Evolutionary conservation across 2,888 invertebrate genomes (phyloP).

Genomic region (Noctua fimbriata): DNA sequence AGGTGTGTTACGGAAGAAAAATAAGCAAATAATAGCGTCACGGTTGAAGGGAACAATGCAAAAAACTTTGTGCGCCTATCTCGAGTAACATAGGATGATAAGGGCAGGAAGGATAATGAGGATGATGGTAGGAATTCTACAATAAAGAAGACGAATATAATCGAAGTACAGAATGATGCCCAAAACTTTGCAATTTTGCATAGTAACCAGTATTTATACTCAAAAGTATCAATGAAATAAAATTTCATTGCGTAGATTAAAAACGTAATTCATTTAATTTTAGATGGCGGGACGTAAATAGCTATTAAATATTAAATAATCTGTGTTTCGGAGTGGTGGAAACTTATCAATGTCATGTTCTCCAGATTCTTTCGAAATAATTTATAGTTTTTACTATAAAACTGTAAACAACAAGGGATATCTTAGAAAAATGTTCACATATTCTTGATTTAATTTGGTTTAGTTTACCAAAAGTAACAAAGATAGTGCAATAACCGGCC

Average conservation of each 20-base stretch:
- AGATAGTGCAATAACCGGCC: neutral
- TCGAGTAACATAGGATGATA: no score
- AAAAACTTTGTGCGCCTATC: neutral
- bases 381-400: constrained; percentile 35
- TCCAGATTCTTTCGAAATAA: constrained; percentile 11
- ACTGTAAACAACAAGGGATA: constrained; percentile 35
- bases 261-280: constrained; percentile 17
- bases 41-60: neutral
- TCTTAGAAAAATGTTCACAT: neutral
- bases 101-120: no score
- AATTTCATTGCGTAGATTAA: neutral
- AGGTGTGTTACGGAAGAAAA: neutral
- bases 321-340: constrained; percentile 1
- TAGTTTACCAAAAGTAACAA: neutral
- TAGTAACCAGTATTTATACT: constrained; percentile 10
- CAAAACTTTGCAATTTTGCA: neutral
- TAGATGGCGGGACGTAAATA: constrained; percentile 27
- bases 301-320: constrained; percentile 32
- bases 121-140: neutral
- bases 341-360: constrained; percentile 42
- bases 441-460: neutral
- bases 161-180: neutral
- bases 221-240: constrained; percentile 35
- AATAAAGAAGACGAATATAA: neutral
- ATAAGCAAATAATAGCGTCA: neutral